phyloP scores from a whole-genome alignment of 1,140 invertebrate genomes.

The Penaeus indicus region DNA sequence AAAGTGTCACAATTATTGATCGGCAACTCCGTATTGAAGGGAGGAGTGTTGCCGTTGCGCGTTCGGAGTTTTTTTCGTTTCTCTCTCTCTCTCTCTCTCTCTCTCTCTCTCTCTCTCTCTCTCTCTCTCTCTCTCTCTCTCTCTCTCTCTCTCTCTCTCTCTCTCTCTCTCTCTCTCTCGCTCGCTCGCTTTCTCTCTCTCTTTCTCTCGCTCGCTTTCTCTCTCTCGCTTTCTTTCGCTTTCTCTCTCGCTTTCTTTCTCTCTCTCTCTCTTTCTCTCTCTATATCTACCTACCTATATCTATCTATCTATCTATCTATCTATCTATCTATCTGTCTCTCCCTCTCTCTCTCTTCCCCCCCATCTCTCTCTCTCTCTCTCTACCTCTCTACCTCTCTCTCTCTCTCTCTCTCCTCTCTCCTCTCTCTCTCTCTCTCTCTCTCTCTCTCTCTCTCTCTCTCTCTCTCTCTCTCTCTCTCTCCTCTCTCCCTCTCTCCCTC shows the following conservation, averaged over 20 bases:
- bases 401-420: not conserved
- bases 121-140: constrained; percentile 33
- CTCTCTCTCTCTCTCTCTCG: constrained; percentile 26
- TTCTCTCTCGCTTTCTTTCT: not conserved
- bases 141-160: constrained; percentile 38
- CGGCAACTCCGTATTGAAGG: no score
- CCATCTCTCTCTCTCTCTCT: not conserved
- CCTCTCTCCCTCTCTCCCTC: no score
- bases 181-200: not conserved
- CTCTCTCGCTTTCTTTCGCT: not conserved
- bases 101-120: not conserved
- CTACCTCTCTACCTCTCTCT: not conserved
- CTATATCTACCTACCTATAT: no score
- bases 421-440: not conserved
- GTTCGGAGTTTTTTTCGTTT: not conserved
- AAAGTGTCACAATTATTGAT: no score
- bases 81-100: not conserved
- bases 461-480: no score
- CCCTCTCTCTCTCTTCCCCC: not conserved
- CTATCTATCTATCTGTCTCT: not conserved
- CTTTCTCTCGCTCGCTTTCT: not conserved
- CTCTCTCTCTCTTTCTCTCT: constrained; percentile 16
- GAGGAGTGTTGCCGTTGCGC: no score
- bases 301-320: not conserved
- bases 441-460: not conserved